Evolutionary conservation across 1,140 invertebrate genomes (phyloP), one percentile per base, ranked within the genome.

Genomic region (Phthorimaea operculella): DNA sequence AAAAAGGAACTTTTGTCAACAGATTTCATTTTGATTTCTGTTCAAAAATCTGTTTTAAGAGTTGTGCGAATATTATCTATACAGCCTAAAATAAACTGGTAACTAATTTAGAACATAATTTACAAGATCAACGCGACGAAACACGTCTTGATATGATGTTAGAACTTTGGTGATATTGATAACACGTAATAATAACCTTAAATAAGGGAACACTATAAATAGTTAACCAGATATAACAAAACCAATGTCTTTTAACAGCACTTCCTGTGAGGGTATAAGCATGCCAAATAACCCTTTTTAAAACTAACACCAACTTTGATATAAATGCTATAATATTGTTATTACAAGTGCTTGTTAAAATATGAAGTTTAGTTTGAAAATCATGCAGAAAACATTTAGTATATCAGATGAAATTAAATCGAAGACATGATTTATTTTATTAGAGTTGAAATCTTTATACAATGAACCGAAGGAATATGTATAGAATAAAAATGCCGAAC

Each of bases 221-320:
- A 81, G 73, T 71, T 72, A 76, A 83, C 69, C 70, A 69, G 74
- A 72, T 57, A 76, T 62, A 77, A 79, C 64, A 59, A 72, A 68
- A 74, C 62, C 60, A 71, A 68, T 74, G 74, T 80, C 70, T 80
- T 79, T 78, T 79, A 68, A 65, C 63, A 69, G 57, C 52, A 57
- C 57, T 28, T 28, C 21, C 21, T 28, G 2, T 28, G 6, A 28
- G 21, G 21, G 21, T 4, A 28, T 28, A 28, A 4, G 21, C 21
- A 28, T 28, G 21, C 21, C 21, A 28, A 28, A 28, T 28, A 4
- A 28, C 21, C 21, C 21, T 28, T 28, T 28, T 28, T 28, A 28
- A 28, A 28, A 28, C 21, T 28, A 28, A 28, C 21, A 4, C 6
- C 21, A 28, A 28, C 21, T 28, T 28, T 28, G 21, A 28, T 28